A percentile compares a stretch with the other conserved stretches of the same genome.
These are phyloP conservation scores for Rhinoptilus africanus DNA, from an alignment of 2,113 vertebrate species.

Conservation along the genomic window DNA sequence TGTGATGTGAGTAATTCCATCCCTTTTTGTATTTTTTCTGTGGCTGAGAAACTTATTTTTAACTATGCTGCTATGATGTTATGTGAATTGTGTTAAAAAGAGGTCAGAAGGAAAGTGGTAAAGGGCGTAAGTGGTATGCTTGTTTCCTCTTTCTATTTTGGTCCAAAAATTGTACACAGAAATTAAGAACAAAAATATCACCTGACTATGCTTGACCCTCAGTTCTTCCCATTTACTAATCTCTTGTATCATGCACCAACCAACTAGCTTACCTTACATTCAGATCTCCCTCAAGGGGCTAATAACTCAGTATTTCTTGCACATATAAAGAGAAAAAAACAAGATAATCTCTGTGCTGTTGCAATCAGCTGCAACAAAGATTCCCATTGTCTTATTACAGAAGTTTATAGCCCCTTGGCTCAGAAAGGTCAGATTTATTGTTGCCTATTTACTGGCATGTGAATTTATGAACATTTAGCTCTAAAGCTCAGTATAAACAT, in stretches of 20 bases:
- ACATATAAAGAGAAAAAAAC: background rate
- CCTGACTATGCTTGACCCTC: background rate
- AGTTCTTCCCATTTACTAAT: background rate
- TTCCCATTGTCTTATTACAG: background rate
- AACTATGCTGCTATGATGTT: background rate
- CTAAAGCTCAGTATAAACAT: background rate
- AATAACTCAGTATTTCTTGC: background rate
- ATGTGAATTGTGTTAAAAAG: background rate
- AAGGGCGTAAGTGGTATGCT: background rate
- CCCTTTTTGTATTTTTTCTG: background rate
- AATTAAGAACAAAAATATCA: background rate
- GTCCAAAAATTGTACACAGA: background rate
- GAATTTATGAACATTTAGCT: background rate
- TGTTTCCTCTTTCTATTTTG: background rate
- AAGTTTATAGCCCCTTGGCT: background rate
- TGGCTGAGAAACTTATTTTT: background rate
- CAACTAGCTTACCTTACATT: background rate
- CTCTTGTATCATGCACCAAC: background rate
- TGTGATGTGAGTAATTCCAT: background rate
- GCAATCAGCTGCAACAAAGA: background rate
- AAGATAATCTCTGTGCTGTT: background rate
- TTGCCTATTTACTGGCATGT: background rate
- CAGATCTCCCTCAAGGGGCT: background rate
- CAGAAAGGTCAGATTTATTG: constrained; percentile 11
- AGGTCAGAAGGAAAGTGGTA: background rate